These are phyloP conservation scores for Cyrtodaria siliqua DNA, from an alignment of 2,888 invertebrate genomes.

Conservation along the genomic window DNA sequence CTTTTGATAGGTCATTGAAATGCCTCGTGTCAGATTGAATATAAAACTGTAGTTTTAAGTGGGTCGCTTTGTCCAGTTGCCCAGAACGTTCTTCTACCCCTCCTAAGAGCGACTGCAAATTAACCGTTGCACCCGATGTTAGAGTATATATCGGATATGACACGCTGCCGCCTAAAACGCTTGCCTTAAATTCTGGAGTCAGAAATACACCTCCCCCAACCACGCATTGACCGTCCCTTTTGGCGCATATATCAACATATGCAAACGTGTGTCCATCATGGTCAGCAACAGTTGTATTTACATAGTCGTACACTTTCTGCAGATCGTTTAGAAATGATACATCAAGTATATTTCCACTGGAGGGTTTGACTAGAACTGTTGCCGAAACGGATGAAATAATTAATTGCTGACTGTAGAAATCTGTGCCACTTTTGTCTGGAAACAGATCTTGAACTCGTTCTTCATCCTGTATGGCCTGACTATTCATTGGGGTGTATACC, in stretches of 20 bases:
- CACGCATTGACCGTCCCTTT: conserved; percentile 22
- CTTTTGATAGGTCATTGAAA: conserved; percentile 9
- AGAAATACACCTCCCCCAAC: conserved; percentile 29
- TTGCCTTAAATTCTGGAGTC: background rate
- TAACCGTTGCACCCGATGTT: too few species aligned
- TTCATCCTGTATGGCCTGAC: conserved; percentile 70
- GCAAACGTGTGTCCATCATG: conserved; percentile 6
- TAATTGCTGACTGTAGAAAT: conserved; percentile 50
- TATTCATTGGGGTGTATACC: conserved; percentile 75
- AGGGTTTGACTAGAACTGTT: conserved; percentile 48
- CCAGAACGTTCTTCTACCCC: too few species aligned
- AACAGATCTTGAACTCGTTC: conserved; percentile 47
- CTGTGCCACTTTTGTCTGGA: conserved; percentile 57
- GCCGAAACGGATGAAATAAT: conserved; percentile 42
- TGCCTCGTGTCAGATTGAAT: conserved; percentile 38
- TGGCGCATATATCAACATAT: conserved; percentile 29
- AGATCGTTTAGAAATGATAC: conserved; percentile 33
- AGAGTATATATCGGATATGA: conserved; percentile 13
- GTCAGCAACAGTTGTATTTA: conserved; percentile 5
- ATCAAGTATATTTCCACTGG: conserved; percentile 34
- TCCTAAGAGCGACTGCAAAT: too few species aligned
- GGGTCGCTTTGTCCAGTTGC: too few species aligned
- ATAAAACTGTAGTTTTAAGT: background rate
- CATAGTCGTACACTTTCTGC: background rate
- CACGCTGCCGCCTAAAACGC: background rate